Evolutionary conservation across 2,888 invertebrate genomes (phyloP).

Genomic region (Drosophila prostipennis): DNA sequence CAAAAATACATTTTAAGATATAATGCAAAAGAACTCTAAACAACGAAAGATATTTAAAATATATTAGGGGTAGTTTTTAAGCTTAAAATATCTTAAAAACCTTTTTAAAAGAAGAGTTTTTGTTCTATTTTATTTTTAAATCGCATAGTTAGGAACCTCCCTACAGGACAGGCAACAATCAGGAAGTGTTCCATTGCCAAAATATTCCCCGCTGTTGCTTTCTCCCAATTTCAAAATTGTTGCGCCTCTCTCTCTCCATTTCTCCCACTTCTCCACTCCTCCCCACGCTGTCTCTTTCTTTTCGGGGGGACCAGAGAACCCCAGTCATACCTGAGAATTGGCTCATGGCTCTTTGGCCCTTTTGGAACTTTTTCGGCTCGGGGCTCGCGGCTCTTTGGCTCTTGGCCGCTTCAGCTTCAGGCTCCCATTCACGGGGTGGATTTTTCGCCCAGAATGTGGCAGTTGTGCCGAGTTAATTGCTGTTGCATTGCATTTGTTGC

Average conservation of each 20-base stretch:
- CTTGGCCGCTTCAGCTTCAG: conserved; percentile 22
- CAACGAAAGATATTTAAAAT: neutral
- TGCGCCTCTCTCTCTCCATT: conserved; percentile 66
- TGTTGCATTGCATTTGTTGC: conserved; percentile 77
- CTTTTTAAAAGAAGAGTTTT: neutral
- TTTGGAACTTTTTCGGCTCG: conserved; percentile 32
- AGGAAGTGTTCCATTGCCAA: conserved; percentile 72
- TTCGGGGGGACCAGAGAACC: neutral
- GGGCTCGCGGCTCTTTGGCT: conserved; percentile 40
- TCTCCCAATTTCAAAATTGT: conserved; percentile 59
- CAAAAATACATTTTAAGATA: fast-evolving
- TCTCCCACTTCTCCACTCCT: conserved; percentile 38
- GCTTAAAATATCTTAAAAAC: neutral
- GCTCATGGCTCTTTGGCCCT: conserved; percentile 65
- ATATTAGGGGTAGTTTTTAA: too few relatives aligned
- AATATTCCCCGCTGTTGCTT: conserved; percentile 43
- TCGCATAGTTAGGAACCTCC: conserved; percentile 38
- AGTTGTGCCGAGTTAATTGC: conserved; percentile 77
- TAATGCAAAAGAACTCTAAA: too few relatives aligned
- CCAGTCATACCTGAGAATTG: conserved; percentile 64
- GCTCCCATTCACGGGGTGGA: conserved; percentile 66
- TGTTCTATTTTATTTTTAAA: neutral
- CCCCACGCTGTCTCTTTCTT: conserved; percentile 13
- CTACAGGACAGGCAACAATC: conserved; percentile 62
- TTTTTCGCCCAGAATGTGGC: conserved; percentile 68